Base-by-base conservation (phyloP, 2,113 vertebrate genomes). In the Rhinoptilus africanus region DNA sequence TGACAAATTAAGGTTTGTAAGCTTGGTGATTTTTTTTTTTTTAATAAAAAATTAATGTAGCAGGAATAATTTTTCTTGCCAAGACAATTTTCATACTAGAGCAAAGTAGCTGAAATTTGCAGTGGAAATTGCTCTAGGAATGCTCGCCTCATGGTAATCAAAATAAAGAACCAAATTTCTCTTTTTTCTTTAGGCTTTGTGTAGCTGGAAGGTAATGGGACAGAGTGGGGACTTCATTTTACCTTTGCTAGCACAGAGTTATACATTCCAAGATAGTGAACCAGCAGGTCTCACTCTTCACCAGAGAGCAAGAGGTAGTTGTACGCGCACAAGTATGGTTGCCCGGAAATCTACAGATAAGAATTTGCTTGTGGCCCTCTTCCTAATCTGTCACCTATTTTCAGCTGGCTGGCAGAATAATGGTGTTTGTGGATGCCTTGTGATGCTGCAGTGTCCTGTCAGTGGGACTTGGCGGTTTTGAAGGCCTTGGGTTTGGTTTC, bases 1-100 rank as follows among this genome's bases (percentile, higher is more conserved):
- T 92, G 79, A 87, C 51, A 89, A 96, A 94, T 86, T 91, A 89
- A 77, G 51, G 47, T 74, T 81, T 54, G 28, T 48, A 95, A 94
- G 1, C 78, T 59, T 75, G 47, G 19, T 27, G 27, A 18, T 62
- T 85, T 93, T 82, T 88, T 85, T 93, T 82, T 88, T 47, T 10
- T 27, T 50, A 82, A 73, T n/a, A 72, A 69, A 87, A 93, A 80
- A 82, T 83, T 84, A 71, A 85, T 79, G 72, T 84, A 81, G 27
- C 83, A 78, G 41, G 77, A 75, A 67, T 51, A 76, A 60, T 89
- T 93, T 89, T 81, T 91, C 80, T 90, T 88, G 30, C 51, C 54
- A 64, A 95, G 77, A 60, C 82, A 91, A 79, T 66, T 78, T 62
- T 74, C 59, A 63, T 89, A 54, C 48, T 86, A 78, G 69, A 75